phyloP scores from a whole-genome alignment of 2,888 invertebrate genomes.

The Pherbina coryleti region DNA sequence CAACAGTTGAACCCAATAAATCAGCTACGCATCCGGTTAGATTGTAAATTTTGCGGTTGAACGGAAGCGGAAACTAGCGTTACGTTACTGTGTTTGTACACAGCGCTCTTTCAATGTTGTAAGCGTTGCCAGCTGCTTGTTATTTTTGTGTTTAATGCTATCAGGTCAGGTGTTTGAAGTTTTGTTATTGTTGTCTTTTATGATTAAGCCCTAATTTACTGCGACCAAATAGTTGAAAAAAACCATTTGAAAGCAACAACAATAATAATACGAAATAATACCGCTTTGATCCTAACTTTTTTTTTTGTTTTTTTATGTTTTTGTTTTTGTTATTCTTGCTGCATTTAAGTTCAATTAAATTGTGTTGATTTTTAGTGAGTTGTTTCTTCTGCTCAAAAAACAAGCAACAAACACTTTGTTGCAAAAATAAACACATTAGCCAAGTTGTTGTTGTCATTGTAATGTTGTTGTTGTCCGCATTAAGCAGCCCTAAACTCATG shows the following conservation, averaged over 20 bases:
- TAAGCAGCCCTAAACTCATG: too few species aligned
- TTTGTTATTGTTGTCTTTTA: slow-evolving; percentile 31
- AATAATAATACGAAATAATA: not conserved
- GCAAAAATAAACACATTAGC: slow-evolving; percentile 8
- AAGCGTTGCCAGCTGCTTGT: slow-evolving; percentile 10
- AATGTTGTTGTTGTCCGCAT: too few species aligned
- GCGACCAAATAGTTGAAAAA: not conserved
- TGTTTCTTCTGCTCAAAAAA: not conserved
- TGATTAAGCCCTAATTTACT: not conserved
- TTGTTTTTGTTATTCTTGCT: not conserved
- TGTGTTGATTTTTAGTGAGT: not conserved
- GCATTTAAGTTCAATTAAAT: not conserved
- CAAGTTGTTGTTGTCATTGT: not conserved
- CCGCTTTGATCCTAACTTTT: not conserved
- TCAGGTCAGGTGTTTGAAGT: not conserved
- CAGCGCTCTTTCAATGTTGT: not conserved
- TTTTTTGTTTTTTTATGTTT: not conserved
- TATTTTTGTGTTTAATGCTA: not conserved
- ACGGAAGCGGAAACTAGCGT: slow-evolving; percentile 14
- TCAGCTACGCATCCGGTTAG: slow-evolving; percentile 10
- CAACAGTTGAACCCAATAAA: slow-evolving; percentile 4
- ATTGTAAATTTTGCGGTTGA: slow-evolving; percentile 28
- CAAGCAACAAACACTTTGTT: slow-evolving; percentile 13
- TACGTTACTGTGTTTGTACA: not conserved
- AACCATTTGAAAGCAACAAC: not conserved